These are phyloP conservation scores for Vireo griseus DNA, from an alignment of 2,797 vertebrate species.

Conservation along the genomic window DNA sequence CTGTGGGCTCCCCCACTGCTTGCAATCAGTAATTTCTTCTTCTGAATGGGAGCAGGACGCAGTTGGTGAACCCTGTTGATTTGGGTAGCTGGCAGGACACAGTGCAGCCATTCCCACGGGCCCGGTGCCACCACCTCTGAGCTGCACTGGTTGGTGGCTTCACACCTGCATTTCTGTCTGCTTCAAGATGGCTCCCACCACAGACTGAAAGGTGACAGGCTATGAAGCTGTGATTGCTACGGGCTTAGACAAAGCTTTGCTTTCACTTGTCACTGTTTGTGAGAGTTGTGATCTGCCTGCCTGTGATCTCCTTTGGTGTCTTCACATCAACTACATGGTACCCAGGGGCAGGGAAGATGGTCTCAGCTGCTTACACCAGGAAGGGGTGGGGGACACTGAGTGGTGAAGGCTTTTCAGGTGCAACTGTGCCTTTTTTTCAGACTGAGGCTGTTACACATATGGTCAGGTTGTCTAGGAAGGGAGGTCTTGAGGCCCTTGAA, in stretches of 20 bases:
- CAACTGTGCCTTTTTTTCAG: neutral
- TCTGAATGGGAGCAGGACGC: neutral
- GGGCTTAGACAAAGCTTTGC: neutral
- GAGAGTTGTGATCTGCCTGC: neutral
- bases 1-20: neutral
- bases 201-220: neutral
- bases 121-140: neutral
- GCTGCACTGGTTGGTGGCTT: neutral
- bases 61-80: neutral
- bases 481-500: neutral
- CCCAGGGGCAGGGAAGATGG: neutral
- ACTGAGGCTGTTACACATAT: neutral
- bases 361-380: neutral
- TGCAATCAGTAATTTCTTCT: neutral
- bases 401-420: neutral
- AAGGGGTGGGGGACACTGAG: neutral
- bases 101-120: neutral
- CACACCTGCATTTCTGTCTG: neutral
- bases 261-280: neutral
- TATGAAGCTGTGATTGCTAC: accelerated
- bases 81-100: neutral
- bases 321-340: neutral
- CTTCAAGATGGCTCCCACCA: neutral
- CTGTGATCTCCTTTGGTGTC: neutral
- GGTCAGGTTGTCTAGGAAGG: neutral